These are phyloP conservation scores for Conus betulinus DNA, from an alignment of 1,140 invertebrate genomes.

Conservation along the genomic window DNA sequence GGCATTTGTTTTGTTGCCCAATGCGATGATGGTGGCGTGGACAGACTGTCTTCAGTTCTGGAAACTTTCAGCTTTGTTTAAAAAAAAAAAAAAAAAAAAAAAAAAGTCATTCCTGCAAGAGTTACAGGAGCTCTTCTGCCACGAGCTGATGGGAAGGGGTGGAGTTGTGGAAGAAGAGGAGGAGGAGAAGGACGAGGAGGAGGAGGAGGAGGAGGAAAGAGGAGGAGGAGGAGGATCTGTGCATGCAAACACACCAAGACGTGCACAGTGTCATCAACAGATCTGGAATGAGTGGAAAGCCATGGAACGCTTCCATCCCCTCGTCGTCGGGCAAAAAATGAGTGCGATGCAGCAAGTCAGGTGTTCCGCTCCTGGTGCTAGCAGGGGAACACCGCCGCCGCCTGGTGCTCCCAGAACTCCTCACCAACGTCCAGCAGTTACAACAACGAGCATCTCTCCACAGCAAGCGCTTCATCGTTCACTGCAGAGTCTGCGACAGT, in stretches of 20 bases:
- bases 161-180: too few relatives aligned
- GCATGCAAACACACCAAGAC: neutral
- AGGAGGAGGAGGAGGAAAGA: neutral
- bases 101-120: too few relatives aligned
- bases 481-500: neutral
- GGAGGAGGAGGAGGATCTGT: neutral
- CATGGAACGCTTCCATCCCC: neutral
- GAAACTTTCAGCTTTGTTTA: too few relatives aligned
- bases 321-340: neutral
- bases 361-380: neutral
- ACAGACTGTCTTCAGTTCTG: too few relatives aligned
- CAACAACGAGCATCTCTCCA: neutral
- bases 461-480: neutral
- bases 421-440: neutral
- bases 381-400: too few relatives aligned
- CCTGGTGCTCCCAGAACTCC: neutral
- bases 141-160: too few relatives aligned
- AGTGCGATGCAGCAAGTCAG: neutral
- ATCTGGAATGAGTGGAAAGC: conserved; percentile 8
- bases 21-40: too few relatives aligned
- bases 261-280: neutral
- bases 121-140: too few relatives aligned
- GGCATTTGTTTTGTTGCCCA: neutral
- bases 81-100: too few relatives aligned
- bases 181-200: neutral